These are phyloP conservation scores for Parazoanthus atlanticus DNA, from an alignment of 92 coral and sea anemone genomes.

Conservation along the genomic window DNA sequence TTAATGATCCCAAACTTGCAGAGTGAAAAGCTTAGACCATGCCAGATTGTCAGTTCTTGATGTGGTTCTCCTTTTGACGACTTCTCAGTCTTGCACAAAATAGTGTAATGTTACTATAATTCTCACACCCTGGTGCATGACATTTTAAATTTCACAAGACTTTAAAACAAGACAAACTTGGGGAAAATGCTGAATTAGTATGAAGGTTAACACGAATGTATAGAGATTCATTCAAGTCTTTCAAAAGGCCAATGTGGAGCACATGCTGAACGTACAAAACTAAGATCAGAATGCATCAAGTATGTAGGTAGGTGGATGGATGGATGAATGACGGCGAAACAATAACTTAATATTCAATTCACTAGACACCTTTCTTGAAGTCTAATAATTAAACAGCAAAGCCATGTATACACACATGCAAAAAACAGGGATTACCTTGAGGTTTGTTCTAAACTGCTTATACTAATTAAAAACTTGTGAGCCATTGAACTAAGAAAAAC, in stretches of 20 bases:
- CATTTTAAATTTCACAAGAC: not conserved
- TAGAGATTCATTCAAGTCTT: not conserved
- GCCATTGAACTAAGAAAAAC: no score
- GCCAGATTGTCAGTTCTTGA: not conserved
- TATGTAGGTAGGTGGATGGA: conserved; percentile 36
- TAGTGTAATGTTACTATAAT: not conserved
- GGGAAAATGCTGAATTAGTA: not conserved
- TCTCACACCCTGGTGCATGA: not conserved
- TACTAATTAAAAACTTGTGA: no score
- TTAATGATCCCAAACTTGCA: not conserved
- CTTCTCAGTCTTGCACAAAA: not conserved
- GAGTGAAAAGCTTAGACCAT: not conserved
- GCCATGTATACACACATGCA: not conserved
- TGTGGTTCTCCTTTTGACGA: not conserved
- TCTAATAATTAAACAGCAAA: not conserved
- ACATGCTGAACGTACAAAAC: not conserved
- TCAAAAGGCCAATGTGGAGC: not conserved
- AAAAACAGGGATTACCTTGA: not conserved
- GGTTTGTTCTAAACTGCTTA: not conserved
- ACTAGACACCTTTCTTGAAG: not conserved
- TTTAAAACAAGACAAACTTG: not conserved
- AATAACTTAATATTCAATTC: not conserved
- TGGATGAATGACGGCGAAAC: conserved; percentile 23
- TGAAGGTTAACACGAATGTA: not conserved
- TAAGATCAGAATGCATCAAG: conserved; percentile 3